phyloP scores from a whole-genome alignment of 2,888 invertebrate genomes.

The Metopia argyrocephala region DNA sequence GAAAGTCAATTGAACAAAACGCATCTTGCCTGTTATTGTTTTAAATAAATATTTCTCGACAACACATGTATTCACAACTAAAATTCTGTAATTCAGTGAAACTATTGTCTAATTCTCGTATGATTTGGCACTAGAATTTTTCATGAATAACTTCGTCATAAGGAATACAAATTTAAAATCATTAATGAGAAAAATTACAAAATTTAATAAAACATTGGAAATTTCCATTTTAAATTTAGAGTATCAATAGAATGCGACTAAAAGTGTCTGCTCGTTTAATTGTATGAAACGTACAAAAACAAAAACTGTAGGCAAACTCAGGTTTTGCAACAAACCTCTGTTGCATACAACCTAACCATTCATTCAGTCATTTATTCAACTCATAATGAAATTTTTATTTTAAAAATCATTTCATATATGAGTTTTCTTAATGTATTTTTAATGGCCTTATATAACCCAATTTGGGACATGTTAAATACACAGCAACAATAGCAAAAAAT shows the following conservation, averaged over 20 bases:
- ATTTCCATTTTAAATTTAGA: not conserved
- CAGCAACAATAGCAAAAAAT: not conserved
- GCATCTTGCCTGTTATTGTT: no score
- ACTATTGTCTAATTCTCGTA: no score
- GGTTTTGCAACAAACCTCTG: not conserved
- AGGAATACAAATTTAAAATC: no score
- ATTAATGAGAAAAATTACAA: no score
- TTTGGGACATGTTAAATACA: not conserved
- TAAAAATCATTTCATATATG: conserved; percentile 24
- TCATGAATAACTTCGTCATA: no score
- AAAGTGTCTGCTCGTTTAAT: not conserved
- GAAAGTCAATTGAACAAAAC: no score
- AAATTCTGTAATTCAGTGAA: no score
- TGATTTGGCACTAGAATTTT: no score
- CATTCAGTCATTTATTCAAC: not conserved
- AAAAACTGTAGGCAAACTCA: not conserved
- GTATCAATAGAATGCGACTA: not conserved
- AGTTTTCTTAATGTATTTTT: conserved; percentile 39
- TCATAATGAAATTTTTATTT: conserved; percentile 20
- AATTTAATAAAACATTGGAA: no score
- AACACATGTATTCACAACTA: no score
- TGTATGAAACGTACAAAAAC: not conserved
- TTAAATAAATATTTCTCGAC: no score
- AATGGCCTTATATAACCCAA: conserved; percentile 19
- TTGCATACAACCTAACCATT: not conserved